Evolutionary conservation across 2,888 invertebrate species (phyloP), one percentile per base, ranked within the genome.

Genomic region (Pristionchus mayeri): DNA sequence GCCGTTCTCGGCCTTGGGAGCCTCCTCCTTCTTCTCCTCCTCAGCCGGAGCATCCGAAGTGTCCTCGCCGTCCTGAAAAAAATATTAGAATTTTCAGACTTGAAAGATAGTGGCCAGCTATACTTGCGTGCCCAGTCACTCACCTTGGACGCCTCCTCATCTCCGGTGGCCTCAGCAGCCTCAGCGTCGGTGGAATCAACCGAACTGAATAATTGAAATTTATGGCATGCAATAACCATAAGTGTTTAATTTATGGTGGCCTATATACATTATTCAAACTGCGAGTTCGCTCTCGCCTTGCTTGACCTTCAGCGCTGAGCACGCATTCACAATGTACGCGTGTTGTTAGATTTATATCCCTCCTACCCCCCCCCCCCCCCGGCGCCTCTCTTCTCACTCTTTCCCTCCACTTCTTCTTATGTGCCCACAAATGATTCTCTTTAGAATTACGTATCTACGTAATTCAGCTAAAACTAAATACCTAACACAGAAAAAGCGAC

Each of bases 121-220:
- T n/a, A n/a, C n/a, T n/a, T n/a, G n/a, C n/a, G n/a, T n/a, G n/a
- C n/a, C n/a, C n/a, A n/a, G 71, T n/a, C 40, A 21, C 67, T 21
- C 24, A 27, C 75, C 76, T 78, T 78, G 76, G 76, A 78, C 16
- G 48, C 48, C 50, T 78, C 76, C 27, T 78, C 76, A 50, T 50
- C 76, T 50, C 50, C 50, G 76, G 76, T 50, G 48, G 76, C 76
- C 30, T 78, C 76, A 16, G 76, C 48, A 11, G 30, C 76, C 50
- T 50, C 76, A 16, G 50, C 76, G 48, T 78, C 76, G 40, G 76
- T 11, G 16, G 50, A 48, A 30, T 48, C 48, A 30, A 78, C 50
- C 76, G 76, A 78, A 30, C 76, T 78, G 50, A 9, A 78, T 48
- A 75, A 48, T 44, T 24, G 27, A 48, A 48, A 75, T n/a, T 75